Base-by-base conservation (phyloP, 2,888 invertebrate species). In the Aproaerema taeniolella region DNA sequence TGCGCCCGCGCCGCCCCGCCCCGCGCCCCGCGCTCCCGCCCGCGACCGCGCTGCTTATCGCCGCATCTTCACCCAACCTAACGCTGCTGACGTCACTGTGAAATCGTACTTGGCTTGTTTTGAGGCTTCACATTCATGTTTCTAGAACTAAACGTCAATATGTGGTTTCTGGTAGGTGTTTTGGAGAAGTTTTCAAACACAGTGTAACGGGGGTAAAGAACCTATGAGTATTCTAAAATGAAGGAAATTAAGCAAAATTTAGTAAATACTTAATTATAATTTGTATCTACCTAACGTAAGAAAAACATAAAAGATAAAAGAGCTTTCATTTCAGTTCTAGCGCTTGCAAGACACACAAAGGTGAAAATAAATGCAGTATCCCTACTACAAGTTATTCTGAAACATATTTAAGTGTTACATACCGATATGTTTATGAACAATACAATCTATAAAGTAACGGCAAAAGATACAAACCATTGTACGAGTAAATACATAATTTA, bases 61-160 rank as follows among this genome's bases (percentile, higher is more conserved):
- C 50, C 66, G 67, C 80, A 80, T 82, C 82, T 80, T 78, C 80
- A 75, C n/a, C n/a, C n/a, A n/a, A 69, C 72, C 73, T 73, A 74
- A 77, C 76, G 69, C 65, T 67, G 60, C 74, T 77, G 68, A 76
- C 78, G 78, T 80, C 78, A 79, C 70, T 65, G 55, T 63, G 58
- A 64, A 66, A 67, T 64, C 60, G 59, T 63, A 56, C 55, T 49
- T 45, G 47, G 50, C 51, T 50, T 45, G 26, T 38, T 35, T 31
- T 24, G 30, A 36, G 25, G 24, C 36, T 34, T 30, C 16, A 12
- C 14, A 33, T 42, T 33, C 12, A 16, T 33, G 15, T 30, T 30
- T 37, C 15, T 34, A 25, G 28, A 28, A 15, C 13, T 8, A 12
- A 17, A 4, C 20, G 20, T 8, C 20, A 20, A n/a, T n/a, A n/a